These are phyloP conservation scores for Nipponia nippon DNA, from an alignment of 2,113 vertebrate genomes.

Conservation along the genomic window DNA sequence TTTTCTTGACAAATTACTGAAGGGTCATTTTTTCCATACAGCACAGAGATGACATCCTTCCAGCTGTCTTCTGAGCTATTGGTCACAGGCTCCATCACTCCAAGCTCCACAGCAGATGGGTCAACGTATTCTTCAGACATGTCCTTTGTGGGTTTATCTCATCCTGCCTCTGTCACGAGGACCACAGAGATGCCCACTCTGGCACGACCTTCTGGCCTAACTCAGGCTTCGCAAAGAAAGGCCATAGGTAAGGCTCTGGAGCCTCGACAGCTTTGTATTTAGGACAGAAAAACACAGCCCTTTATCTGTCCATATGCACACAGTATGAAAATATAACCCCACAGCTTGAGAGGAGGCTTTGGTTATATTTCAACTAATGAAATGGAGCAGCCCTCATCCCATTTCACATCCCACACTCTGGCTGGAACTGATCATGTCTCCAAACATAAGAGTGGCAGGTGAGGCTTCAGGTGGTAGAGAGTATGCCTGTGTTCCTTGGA, in stretches of 20 bases:
- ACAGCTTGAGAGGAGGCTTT: not conserved
- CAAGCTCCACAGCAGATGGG: not conserved
- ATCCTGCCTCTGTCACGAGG: not conserved
- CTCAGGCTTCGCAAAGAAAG: not conserved
- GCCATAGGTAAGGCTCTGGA: not conserved
- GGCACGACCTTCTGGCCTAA: not conserved
- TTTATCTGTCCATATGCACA: not conserved
- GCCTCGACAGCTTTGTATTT: not conserved
- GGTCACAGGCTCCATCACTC: not conserved
- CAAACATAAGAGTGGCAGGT: not conserved
- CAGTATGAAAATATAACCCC: not conserved
- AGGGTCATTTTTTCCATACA: not conserved
- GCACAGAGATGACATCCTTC: not conserved
- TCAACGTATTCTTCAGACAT: not conserved
- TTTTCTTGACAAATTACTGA: not conserved
- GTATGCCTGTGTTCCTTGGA: not conserved
- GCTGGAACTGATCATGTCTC: not conserved
- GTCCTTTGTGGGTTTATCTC: not conserved
- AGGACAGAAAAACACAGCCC: not conserved
- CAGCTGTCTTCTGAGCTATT: not conserved
- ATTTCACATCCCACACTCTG: not conserved
- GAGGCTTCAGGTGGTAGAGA: not conserved
- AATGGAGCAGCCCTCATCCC: not conserved
- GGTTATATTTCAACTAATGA: not conserved
- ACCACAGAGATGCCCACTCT: not conserved